Base-by-base conservation (phyloP, 2,797 vertebrate species). In the Orientallactaga sibirica region DNA sequence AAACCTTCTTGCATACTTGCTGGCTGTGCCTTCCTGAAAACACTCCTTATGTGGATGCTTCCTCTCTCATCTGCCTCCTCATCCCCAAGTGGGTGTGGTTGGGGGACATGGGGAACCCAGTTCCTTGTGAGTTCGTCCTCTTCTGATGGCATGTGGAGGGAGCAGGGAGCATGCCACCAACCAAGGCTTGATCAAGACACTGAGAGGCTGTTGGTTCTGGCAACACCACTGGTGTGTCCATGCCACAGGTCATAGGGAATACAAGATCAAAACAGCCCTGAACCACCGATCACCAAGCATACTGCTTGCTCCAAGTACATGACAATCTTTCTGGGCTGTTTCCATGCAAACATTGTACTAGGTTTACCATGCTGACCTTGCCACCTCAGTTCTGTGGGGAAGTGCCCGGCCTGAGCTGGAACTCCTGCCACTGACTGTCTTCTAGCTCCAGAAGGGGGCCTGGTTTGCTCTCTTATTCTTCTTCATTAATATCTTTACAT, bases 371-470 rank as follows among this genome's bases (percentile, higher is more conserved):
- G 78, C 71, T 73, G 70, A 52, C 62, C 58, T 74, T 61, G 88
- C 33, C 78, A n/a, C 70, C 43, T 43, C 27, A 3, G 1, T 12
- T 66, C 62, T 41, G 48, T 29, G 77, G 24, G 67, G 55, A 61
- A 70, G 41, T 16, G 27, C 41, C 43, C 41, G 79, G 90, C 43
- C 77, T 68, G 22, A 64, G 41, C 88, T 62, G 73, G 20, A 25
- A 20, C 18, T 88, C 61, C 15, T 7, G 24, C 76, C 37, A 52
- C 85, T 61, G 76, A 41, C 84, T 86, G 76, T 68, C 76, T 87
- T 74, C 55, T 10, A 29, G 43, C 61, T 88, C n/a, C 86, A 58
- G 48, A n/a, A 73, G 48, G 73, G 29, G 71, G 22, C 48, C 70
- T 48, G 67, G 33, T 27, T 84, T 76, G 76, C 74, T 55, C 55